Percentiles rank a stretch among this genome's conserved stretches.
These are phyloP conservation scores for Cephus pulcher DNA, from an alignment of 2,888 invertebrate genomes.

Conservation along the genomic window DNA sequence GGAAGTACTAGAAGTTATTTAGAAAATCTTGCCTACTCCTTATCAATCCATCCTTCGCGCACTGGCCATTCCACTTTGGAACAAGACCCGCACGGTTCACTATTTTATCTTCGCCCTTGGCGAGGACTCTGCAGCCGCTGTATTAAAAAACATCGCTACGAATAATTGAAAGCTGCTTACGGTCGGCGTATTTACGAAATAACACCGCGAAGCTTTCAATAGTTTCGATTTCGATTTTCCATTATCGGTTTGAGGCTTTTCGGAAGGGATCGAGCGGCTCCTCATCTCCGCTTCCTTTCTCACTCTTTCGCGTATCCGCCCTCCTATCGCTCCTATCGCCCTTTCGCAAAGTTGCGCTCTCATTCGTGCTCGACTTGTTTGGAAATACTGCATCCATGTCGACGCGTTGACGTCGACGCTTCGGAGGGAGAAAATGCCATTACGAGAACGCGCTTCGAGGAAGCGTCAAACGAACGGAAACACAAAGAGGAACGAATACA, in stretches of 20 bases:
- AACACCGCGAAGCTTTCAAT: neutral
- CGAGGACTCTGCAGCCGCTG: neutral
- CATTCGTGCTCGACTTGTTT: neutral
- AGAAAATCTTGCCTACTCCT: neutral
- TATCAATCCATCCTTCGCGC: neutral
- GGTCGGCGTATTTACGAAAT: neutral
- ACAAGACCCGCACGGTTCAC: neutral
- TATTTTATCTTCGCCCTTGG: neutral
- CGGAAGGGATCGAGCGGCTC: neutral
- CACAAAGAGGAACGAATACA: neutral
- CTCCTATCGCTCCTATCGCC: too few relatives aligned
- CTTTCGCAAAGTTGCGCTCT: neutral
- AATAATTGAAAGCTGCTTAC: neutral
- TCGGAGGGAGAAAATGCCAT: neutral
- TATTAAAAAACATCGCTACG: neutral
- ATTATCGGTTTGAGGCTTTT: neutral
- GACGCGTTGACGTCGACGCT: neutral
- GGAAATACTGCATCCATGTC: neutral
- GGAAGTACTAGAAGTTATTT: neutral
- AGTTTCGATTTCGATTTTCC: neutral
- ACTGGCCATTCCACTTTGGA: neutral
- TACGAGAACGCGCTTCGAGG: neutral
- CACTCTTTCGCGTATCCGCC: neutral
- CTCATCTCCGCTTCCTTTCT: neutral
- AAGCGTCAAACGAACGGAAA: slow-evolving; percentile 4